A percentile compares a stretch with the other conserved stretches of the same genome.
phyloP scores from a whole-genome alignment of 2,888 invertebrate genomes.

The Eupithecia abbreviata region DNA sequence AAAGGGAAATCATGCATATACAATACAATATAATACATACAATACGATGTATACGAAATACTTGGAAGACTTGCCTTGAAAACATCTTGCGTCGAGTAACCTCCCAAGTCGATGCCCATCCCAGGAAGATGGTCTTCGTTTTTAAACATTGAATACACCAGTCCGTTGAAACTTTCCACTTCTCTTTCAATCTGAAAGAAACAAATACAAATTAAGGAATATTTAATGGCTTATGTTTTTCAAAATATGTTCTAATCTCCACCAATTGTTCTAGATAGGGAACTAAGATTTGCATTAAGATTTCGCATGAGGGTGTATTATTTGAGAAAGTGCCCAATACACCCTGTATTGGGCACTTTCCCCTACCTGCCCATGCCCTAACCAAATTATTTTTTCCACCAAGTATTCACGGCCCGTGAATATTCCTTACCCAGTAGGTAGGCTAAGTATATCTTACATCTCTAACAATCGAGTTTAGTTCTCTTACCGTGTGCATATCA shows the following conservation, averaged over 20 bases:
- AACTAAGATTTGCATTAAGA: neutral
- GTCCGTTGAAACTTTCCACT: conserved; percentile 76
- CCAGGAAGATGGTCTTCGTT: conserved; percentile 72
- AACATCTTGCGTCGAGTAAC: conserved; percentile 68
- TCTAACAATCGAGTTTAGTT: neutral
- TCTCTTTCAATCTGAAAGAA: conserved; percentile 72
- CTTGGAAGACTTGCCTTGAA: conserved; percentile 60
- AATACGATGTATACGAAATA: neutral
- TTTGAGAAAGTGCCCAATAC: no score
- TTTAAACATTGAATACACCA: conserved; percentile 72
- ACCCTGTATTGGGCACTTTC: neutral
- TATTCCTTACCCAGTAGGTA: neutral
- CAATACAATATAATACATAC: no score
- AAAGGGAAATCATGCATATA: neutral
- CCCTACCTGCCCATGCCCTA: neutral
- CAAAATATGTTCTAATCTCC: neutral
- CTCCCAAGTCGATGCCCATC: conserved; percentile 73
- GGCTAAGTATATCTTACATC: neutral
- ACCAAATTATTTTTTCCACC: neutral
- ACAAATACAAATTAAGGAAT: neutral
- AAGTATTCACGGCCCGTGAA: neutral
- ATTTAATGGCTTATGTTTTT: neutral
- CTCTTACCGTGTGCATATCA: conserved; percentile 65
- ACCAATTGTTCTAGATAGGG: neutral
- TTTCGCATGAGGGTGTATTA: neutral